Percentiles rank a stretch among this genome's conserved stretches.
These are phyloP conservation scores for Oxygymnocypris stewartii DNA, from an alignment of 2,113 vertebrate genomes.

Conservation along the genomic window DNA sequence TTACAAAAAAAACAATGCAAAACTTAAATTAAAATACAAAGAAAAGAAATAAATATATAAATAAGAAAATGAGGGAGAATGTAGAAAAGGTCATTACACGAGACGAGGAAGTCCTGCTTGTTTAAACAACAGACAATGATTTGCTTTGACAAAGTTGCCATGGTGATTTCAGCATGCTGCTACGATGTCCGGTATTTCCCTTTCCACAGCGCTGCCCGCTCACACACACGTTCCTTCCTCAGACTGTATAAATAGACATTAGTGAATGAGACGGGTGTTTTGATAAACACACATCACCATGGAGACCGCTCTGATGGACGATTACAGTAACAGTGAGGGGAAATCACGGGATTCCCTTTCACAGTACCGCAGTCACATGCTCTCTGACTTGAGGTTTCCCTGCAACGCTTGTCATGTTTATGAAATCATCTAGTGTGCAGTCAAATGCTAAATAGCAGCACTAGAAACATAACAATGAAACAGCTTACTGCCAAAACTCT, in stretches of 20 bases:
- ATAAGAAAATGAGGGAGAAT: no score
- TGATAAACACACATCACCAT: constrained; percentile 72
- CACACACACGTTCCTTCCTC: constrained; percentile 38
- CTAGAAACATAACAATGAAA: background rate
- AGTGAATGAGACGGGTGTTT: constrained; percentile 57
- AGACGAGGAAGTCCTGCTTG: background rate
- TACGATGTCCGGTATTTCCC: background rate
- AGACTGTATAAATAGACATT: constrained; percentile 71
- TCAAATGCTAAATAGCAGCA: background rate
- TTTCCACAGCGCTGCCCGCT: constrained; percentile 49
- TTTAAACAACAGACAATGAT: constrained; percentile 41
- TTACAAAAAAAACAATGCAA: background rate
- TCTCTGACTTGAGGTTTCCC: constrained; percentile 65
- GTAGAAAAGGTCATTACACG: background rate
- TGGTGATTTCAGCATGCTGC: constrained; percentile 59
- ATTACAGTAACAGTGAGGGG: constrained; percentile 62
- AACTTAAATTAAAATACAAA: no score
- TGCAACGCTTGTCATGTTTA: background rate
- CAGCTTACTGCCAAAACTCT: constrained; percentile 15
- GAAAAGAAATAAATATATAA: no score
- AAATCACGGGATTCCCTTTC: constrained; percentile 77
- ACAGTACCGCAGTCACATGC: constrained; percentile 57
- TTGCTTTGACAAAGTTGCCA: constrained; percentile 70
- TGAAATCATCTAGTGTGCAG: background rate
- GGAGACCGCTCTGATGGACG: constrained; percentile 51